These are phyloP conservation scores for Taxidea taxus DNA, from an alignment of 2,113 vertebrate genomes.

Conservation along the genomic window DNA sequence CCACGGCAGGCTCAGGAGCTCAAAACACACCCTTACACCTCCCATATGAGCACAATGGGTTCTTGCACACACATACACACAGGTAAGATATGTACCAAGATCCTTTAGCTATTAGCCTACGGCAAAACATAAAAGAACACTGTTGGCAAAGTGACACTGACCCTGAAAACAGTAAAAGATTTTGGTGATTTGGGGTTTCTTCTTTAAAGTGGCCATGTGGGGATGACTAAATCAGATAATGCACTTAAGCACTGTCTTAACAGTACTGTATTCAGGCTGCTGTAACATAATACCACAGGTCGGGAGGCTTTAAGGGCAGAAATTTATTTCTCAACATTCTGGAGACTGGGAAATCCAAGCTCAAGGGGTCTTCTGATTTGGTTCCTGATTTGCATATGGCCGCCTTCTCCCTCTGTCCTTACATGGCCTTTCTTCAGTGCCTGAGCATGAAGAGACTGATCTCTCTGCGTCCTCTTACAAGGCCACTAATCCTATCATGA, in stretches of 20 bases:
- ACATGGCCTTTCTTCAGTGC: not conserved
- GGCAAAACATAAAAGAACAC: not conserved
- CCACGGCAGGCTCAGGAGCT: not conserved
- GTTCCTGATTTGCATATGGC: not conserved
- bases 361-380: not conserved
- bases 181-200: not conserved
- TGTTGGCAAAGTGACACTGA: not conserved
- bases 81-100: not conserved
- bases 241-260: not conserved
- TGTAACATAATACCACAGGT: not conserved
- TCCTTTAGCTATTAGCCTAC: not conserved
- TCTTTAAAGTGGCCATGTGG: not conserved
- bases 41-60: not conserved
- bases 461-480: not conserved
- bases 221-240: not conserved
- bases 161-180: not conserved
- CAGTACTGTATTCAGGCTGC: not conserved
- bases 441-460: not conserved
- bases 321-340: not conserved
- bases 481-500: not conserved
- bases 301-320: not conserved
- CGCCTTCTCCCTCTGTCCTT: not conserved
- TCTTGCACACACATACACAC: not conserved
- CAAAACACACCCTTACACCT: not conserved
- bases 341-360: not conserved